Evolutionary conservation across 2,888 invertebrate species (phyloP).

Genomic region (Lysandra coridon): DNA sequence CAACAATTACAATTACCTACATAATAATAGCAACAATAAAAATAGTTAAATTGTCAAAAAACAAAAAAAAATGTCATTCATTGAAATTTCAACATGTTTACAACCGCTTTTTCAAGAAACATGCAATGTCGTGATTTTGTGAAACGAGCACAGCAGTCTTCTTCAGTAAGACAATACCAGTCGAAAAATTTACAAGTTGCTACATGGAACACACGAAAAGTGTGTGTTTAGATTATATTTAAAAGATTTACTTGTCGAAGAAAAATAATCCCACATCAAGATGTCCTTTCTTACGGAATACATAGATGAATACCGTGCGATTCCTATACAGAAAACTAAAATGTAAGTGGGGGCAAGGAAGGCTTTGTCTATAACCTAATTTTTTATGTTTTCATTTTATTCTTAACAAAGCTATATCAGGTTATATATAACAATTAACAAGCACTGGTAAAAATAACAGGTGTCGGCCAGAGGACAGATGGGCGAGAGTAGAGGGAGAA

Average conservation of each 20-base stretch:
- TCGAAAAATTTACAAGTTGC: constrained; percentile 39
- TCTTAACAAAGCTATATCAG: background rate
- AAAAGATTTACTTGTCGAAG: background rate
- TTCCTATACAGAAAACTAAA: constrained; percentile 65
- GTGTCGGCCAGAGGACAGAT: constrained; percentile 66
- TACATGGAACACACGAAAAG: background rate
- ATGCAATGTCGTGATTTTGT: constrained; percentile 71
- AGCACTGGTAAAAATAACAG: constrained; percentile 44
- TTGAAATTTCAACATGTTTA: constrained; percentile 49
- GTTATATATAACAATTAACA: background rate
- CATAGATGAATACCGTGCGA: constrained; percentile 68
- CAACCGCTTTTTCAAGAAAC: constrained; percentile 53
- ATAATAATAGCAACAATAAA: too few species aligned
- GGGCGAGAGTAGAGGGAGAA: constrained; percentile 65
- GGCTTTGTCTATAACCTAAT: background rate
- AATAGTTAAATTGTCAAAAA: too few species aligned
- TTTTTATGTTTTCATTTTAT: background rate
- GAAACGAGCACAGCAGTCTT: constrained; percentile 54
- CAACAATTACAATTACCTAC: too few species aligned
- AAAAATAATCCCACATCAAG: background rate
- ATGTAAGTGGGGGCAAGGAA: constrained; percentile 56
- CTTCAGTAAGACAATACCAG: constrained; percentile 47
- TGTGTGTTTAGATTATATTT: background rate
- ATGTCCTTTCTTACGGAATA: constrained; percentile 77
- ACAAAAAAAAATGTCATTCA: background rate